Percentiles rank a stretch among this genome's conserved stretches.
Evolutionary conservation across 2,797 vertebrate species (phyloP).

Genomic region (Babyrousa celebensis): DNA sequence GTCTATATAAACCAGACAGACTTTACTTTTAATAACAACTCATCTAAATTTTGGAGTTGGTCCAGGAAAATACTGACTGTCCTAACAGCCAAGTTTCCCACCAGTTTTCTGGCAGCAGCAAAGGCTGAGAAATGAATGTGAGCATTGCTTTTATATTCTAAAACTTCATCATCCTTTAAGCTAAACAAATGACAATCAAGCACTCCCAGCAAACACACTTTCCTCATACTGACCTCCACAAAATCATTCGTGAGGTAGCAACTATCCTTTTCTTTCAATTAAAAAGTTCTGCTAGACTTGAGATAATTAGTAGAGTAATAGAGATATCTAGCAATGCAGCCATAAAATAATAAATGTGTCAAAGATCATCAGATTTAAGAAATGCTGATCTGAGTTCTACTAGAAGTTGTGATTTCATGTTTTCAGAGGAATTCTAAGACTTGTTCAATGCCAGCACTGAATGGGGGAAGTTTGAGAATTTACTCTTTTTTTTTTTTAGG

Average conservation of each 20-base stretch:
- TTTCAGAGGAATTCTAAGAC: constrained; percentile 64
- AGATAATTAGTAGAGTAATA: constrained; percentile 78
- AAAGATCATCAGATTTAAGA: constrained; percentile 73
- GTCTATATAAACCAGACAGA: constrained; percentile 68
- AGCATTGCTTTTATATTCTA: constrained; percentile 64
- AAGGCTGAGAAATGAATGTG: constrained; percentile 64
- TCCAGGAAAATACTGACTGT: constrained; percentile 64
- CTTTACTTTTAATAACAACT: constrained; percentile 77
- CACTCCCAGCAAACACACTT: constrained; percentile 52
- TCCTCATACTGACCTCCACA: constrained; percentile 38
- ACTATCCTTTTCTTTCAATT: constrained; percentile 71
- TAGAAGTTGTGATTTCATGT: constrained; percentile 52
- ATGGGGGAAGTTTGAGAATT: constrained; percentile 30
- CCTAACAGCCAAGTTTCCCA: constrained; percentile 73
- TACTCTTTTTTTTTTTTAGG: constrained; percentile 19
- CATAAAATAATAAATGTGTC: constrained; percentile 72
- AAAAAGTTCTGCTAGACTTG: constrained; percentile 79
- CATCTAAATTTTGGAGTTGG: constrained; percentile 78
- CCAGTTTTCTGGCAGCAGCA: constrained; percentile 60
- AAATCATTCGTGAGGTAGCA: constrained; percentile 41
- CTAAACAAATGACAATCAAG: constrained; percentile 78
- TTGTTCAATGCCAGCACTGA: not conserved
- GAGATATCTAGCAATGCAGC: constrained; percentile 60
- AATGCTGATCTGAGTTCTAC: not conserved
- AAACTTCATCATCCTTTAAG: constrained; percentile 58